Evolutionary conservation across 2,888 invertebrate species (phyloP).

Genomic region (Lasioglossum zephyrum): DNA sequence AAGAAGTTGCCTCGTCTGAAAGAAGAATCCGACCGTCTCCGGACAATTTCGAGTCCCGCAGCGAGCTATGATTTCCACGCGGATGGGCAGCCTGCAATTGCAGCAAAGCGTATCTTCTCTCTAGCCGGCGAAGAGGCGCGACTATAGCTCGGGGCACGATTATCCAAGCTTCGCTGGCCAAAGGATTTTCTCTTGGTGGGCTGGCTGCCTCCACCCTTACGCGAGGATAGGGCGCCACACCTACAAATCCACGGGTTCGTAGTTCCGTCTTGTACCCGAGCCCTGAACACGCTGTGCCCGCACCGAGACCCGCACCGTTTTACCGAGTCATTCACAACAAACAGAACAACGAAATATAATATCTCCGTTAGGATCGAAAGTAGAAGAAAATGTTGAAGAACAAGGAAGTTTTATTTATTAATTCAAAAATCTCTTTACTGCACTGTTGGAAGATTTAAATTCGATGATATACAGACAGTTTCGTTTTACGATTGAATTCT

Average conservation of each 20-base stretch:
- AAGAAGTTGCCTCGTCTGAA: slow-evolving; percentile 57
- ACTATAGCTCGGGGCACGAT: slow-evolving; percentile 77
- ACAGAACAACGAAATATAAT: background rate
- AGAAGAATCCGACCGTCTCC: slow-evolving; percentile 70
- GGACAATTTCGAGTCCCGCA: slow-evolving; percentile 79
- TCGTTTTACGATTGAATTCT: background rate
- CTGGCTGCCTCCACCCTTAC: slow-evolving; percentile 37
- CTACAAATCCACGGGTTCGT: slow-evolving; percentile 44
- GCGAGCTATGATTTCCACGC: slow-evolving; percentile 82
- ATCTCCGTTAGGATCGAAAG: no score
- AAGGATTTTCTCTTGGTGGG: slow-evolving; percentile 79
- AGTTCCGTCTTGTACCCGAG: slow-evolving; percentile 2
- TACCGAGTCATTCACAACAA: no score
- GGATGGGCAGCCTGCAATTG: slow-evolving; percentile 79
- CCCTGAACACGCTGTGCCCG: background rate
- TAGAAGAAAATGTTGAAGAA: background rate
- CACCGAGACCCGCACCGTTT: background rate
- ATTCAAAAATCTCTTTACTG: no score
- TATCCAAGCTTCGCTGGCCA: slow-evolving; percentile 83
- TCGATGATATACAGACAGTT: background rate
- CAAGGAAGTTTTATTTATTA: no score
- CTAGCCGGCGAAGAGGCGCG: slow-evolving; percentile 53
- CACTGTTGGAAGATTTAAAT: background rate
- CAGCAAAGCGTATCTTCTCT: slow-evolving; percentile 73
- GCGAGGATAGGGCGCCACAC: slow-evolving; percentile 22